Evolutionary conservation across 1,140 invertebrate species (phyloP).

Genomic region (Pararge aegeria): DNA sequence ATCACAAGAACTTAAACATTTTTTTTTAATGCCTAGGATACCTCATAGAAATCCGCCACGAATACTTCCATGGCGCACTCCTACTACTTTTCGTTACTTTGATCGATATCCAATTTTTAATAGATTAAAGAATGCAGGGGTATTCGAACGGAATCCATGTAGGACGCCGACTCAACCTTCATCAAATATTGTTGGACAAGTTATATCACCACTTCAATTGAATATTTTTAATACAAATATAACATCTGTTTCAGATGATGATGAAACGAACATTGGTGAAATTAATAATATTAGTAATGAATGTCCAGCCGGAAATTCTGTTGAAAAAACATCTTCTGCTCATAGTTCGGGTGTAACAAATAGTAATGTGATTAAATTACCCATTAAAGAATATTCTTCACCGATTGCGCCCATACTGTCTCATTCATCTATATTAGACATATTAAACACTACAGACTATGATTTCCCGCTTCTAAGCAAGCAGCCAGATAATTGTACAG

Average conservation of each 20-base stretch:
- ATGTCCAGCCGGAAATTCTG: too few relatives aligned
- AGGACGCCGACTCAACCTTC: neutral
- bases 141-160: neutral
- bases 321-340: too few relatives aligned
- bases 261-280: neutral
- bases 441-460: neutral
- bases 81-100: too few relatives aligned
- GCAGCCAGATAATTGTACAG: too few relatives aligned
- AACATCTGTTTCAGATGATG: too few relatives aligned
- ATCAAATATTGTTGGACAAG: neutral
- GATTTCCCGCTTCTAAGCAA: neutral
- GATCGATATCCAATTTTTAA: neutral
- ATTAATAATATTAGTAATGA: too few relatives aligned
- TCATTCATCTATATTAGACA: conserved; percentile 23
- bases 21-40: too few relatives aligned
- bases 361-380: neutral
- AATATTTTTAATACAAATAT: too few relatives aligned
- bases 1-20: neutral
- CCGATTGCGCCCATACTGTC: conserved; percentile 50
- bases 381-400: conserved; percentile 39
- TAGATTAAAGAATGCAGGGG: neutral
- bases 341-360: neutral
- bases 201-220: neutral
- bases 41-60: neutral
- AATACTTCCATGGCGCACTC: neutral